A percentile compares a stretch with the other conserved stretches of the same genome.
phyloP scores from a whole-genome alignment of 2,113 vertebrate species.

The Elaphurus davidianus region DNA sequence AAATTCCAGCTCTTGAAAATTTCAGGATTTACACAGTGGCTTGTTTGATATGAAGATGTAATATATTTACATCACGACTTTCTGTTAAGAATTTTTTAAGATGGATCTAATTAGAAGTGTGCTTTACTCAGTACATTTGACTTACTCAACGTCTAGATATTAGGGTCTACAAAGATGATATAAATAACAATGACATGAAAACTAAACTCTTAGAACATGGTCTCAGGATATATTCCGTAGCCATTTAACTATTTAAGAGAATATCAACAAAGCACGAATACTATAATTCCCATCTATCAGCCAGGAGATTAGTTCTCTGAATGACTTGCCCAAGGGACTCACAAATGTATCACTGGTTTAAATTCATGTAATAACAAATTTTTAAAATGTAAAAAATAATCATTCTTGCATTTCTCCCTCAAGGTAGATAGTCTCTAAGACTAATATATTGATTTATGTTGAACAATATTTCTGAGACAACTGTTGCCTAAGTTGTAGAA shows the following conservation, averaged over 20 bases:
- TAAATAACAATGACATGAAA: background rate
- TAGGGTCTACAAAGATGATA: background rate
- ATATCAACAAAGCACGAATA: background rate
- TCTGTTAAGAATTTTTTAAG: background rate
- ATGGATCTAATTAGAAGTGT: background rate
- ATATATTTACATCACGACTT: constrained; percentile 54
- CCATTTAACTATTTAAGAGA: background rate
- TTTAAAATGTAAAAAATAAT: background rate
- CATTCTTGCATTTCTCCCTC: background rate
- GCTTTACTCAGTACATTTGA: background rate
- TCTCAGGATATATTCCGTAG: background rate
- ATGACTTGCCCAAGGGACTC: background rate
- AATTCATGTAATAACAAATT: background rate
- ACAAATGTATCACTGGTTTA: background rate
- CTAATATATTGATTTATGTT: background rate
- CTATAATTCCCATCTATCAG: background rate
- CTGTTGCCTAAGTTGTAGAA: background rate
- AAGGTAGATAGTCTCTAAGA: background rate
- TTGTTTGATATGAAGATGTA: constrained; percentile 65
- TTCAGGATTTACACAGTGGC: constrained; percentile 69
- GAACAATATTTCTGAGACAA: background rate
- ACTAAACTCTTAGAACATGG: background rate
- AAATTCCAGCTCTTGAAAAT: constrained; percentile 70
- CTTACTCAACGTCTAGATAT: background rate
- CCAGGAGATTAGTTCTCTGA: background rate